These are phyloP conservation scores for Balearica regulorum DNA, from an alignment of 2,797 vertebrate genomes.

Conservation along the genomic window DNA sequence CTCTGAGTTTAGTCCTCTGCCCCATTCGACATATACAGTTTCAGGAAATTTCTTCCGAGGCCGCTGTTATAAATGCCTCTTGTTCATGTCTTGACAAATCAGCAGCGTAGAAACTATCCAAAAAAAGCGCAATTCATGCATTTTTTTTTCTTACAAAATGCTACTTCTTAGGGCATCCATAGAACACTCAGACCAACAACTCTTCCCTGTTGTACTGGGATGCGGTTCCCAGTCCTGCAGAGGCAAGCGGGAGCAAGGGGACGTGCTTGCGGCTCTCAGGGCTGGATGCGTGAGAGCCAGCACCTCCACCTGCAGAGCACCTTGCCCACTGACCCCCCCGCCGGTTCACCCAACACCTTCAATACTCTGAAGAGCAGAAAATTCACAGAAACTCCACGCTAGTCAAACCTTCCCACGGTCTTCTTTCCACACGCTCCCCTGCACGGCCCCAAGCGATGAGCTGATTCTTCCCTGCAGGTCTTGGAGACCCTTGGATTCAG, in stretches of 20 bases:
- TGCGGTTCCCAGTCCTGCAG: background rate
- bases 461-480: background rate
- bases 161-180: background rate
- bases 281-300: background rate
- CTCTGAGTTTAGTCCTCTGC: background rate
- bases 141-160: background rate
- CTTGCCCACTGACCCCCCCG: rapidly evolving
- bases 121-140: background rate
- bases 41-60: background rate
- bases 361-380: background rate
- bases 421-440: background rate
- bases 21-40: background rate
- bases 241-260: background rate
- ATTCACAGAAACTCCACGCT: background rate
- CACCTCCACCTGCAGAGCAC: background rate
- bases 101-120: background rate
- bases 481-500: background rate
- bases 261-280: rapidly evolving
- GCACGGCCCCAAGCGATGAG: background rate
- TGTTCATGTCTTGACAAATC: background rate
- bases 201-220: background rate
- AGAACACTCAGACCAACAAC: background rate
- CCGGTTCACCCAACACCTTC: background rate
- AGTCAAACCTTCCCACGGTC: background rate
- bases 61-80: background rate